Evolutionary conservation across 1,140 invertebrate species (phyloP), one percentile per base, ranked within the genome.

Genomic region (Monomorium pharaonis): DNA sequence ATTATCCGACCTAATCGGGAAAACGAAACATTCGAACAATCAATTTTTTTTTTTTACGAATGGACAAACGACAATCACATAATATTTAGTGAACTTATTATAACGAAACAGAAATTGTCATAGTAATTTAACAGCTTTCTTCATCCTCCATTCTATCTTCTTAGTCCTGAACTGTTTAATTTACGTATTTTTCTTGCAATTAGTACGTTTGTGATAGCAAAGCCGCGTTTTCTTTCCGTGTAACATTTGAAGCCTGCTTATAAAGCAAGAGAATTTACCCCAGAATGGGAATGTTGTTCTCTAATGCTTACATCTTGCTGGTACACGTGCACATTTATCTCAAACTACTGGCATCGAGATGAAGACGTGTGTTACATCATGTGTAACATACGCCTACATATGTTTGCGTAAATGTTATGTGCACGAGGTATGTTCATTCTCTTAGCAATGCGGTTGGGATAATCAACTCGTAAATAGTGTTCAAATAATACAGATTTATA

Each of bases 391-490:
- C 37, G 37, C 21, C 42, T 47, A 67, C 37, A 67, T 24, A 14
- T 67, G 63, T 67, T 67, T 47, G 33, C 62, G 62, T 65, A 37
- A 65, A 65, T n/a, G 62, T 65, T 21, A 67, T 44, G 62, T 44
- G 18, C 21, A 67, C 6, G 37, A 42, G 42, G 21, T 10, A 67
- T 24, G n/a, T 67, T 67, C 37, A 67, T 67, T 67, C 21, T 67
- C 37, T 44, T 47, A 47, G 21, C 37, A 27, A 27, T 47, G 21
- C 37, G 37, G 21, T 21, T 65, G 14, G 33, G 30, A 42, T 65
- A 65, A 24, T 21, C 21, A 37, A 1, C 37, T 67, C n/a, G n/a
- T 67, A 44, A 44, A 67, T 21, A 12, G 33, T 12, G 14, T 47
- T 47, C 63, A 21, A 37, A 67, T 67, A 67, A 67, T 67, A 67